A percentile compares a stretch with the other conserved stretches of the same genome.
Evolutionary conservation across 2,888 invertebrate species (phyloP).

Genomic region (Stenotaenia linearis): DNA sequence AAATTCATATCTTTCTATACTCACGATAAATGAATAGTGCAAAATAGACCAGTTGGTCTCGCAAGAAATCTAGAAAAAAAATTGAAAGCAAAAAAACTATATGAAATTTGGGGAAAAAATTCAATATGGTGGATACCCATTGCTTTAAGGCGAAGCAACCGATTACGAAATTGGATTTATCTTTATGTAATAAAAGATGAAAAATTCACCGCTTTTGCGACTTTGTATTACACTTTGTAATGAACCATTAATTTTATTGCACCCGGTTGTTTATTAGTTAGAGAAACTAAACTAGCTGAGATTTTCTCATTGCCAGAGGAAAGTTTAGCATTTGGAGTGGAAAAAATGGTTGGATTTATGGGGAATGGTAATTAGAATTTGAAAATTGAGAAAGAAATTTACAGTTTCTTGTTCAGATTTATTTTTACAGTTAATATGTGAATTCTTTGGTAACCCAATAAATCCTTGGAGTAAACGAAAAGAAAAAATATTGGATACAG

Average conservation of each 20-base stretch:
- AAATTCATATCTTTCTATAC: too few species aligned
- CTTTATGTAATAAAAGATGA: not conserved
- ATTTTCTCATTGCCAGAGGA: not conserved
- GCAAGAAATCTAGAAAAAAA: too few species aligned
- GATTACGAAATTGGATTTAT: not conserved
- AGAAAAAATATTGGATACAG: not conserved
- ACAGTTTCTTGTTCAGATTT: not conserved
- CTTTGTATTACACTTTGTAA: too few species aligned
- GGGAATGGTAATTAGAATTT: not conserved
- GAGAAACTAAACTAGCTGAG: not conserved
- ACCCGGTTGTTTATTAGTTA: not conserved
- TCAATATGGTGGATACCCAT: too few species aligned
- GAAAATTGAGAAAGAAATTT: not conserved
- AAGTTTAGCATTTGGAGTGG: not conserved
- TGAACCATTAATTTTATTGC: not conserved
- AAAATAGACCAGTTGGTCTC: too few species aligned
- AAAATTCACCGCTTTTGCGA: too few species aligned
- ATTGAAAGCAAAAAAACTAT: too few species aligned
- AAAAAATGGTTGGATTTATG: not conserved
- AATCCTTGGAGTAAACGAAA: not conserved
- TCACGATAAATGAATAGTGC: too few species aligned
- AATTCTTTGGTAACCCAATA: not conserved
- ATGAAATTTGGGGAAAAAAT: too few species aligned
- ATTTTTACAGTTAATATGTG: not conserved
- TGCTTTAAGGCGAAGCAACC: too few species aligned